These are phyloP conservation scores for Sebastes oblongus DNA, from an alignment of 2,797 vertebrate species.

Conservation along the genomic window DNA sequence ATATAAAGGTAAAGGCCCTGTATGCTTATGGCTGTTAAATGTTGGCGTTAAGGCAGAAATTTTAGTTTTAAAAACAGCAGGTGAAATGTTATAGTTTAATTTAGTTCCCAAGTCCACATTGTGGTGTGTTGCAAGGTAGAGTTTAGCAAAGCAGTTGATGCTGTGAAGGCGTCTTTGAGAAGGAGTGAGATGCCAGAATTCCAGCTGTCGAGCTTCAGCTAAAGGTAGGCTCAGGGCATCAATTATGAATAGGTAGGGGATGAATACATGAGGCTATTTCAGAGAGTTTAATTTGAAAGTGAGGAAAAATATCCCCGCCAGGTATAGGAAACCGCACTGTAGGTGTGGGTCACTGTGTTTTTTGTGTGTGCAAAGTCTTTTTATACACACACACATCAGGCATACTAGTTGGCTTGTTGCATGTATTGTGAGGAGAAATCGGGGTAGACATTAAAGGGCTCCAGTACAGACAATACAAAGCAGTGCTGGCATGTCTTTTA, in stretches of 20 bases:
- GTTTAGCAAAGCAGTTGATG: constrained; percentile 4
- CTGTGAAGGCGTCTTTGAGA: neutral
- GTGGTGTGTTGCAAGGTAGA: neutral
- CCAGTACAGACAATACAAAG: neutral
- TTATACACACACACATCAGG: neutral
- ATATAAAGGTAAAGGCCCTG: neutral
- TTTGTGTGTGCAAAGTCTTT: neutral
- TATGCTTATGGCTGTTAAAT: neutral
- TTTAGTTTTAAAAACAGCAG: constrained; percentile 14
- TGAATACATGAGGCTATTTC: constrained; percentile 47
- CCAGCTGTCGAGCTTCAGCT: constrained; percentile 3
- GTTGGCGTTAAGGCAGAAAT: neutral
- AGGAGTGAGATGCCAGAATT: constrained; percentile 3
- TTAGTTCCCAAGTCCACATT: neutral
- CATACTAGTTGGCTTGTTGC: neutral
- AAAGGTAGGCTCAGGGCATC: constrained; percentile 22
- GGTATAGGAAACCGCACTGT: neutral
- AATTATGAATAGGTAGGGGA: constrained; percentile 45
- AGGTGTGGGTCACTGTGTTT: neutral
- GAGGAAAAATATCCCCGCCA: constrained; percentile 6
- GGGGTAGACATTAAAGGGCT: neutral
- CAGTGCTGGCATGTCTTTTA: neutral
- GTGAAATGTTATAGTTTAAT: neutral
- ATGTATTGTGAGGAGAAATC: neutral
- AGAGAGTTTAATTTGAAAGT: constrained; percentile 37